Evolutionary conservation across 2,888 invertebrate genomes (phyloP), one percentile per base, ranked within the genome.

Genomic region (Microplitis manilae): DNA sequence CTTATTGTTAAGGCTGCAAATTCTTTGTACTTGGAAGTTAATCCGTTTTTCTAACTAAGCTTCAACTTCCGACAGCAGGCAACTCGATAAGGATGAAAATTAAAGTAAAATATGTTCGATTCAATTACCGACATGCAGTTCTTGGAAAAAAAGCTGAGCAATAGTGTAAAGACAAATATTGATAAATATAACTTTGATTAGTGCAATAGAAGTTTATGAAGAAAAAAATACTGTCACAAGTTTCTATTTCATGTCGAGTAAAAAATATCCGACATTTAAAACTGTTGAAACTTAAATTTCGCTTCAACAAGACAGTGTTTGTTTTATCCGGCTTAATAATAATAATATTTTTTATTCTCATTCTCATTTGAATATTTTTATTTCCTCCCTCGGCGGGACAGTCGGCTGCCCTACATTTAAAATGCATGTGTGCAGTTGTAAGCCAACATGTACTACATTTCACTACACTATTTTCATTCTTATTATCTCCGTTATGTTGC

Each of bases 401-500:
- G 7, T 50, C 50, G 50, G 13, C 50, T 50, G 50, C 50, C 13
- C 50, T 5, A 50, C 50, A 50, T 50, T 50, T 13, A 50, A 13
- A 50, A 50, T 50, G 50, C 50, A 50, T 50, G 50, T 50, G 50
- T 50, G 50, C 50, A 50, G 50, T 50, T 50, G 50, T 50, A 50
- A 50, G 50, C 13, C 6, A 50, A 7, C 30, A 30, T 30, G 30
- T 30, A 50, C 50, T 13, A 50, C 50, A 30, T 30, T 30, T 30
- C 30, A 30, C 50, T 50, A 50, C 9, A 50, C 50, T 13, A 50
- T 50, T 50, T 50, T 50, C 13, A 50, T 50, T 50, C 13, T 50
- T 50, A 50, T 50, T 50, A 50, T 50, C 50, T 13, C 9, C 8
- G 9, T 50, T 13, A 8, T 50, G 50, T 5, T 13, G 8, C 8